A percentile compares a stretch with the other conserved stretches of the same genome.
These are phyloP conservation scores for Pantelozetes paolii DNA, from an alignment of 2,888 invertebrate genomes.

Conservation along the genomic window DNA sequence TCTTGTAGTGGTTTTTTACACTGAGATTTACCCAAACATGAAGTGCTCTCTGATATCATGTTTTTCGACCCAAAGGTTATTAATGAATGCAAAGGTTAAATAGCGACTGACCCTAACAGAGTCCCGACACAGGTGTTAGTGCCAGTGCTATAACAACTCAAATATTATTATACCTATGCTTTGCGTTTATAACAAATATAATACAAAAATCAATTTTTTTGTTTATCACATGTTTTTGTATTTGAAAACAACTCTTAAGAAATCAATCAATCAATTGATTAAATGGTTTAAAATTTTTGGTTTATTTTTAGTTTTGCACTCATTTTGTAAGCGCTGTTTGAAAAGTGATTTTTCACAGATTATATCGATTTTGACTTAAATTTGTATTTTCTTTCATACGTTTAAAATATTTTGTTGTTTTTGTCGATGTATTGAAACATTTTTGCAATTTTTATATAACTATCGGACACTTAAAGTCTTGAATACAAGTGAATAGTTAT, in stretches of 20 bases:
- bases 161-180: conserved; percentile 16
- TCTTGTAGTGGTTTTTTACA: neutral
- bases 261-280: conserved; percentile 4
- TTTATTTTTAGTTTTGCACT: neutral
- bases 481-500: no score
- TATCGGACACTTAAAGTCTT: no score
- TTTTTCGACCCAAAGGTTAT: conserved; percentile 2
- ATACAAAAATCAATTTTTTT: conserved; percentile 15
- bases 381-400: no score
- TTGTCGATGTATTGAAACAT: no score
- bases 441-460: no score
- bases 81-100: conserved; percentile 5
- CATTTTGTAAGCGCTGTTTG: neutral
- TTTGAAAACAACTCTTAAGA: conserved; percentile 14
- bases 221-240: neutral
- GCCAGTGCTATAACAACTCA: neutral
- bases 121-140: neutral
- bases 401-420: no score
- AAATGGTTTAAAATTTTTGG: neutral
- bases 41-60: neutral
- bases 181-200: no score
- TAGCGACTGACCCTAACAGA: neutral
- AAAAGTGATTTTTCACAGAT: neutral
- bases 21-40: neutral
- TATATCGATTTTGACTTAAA: no score